Evolutionary conservation across 2,113 vertebrate species (phyloP).

Genomic region (Recurvirostra avosetta): DNA sequence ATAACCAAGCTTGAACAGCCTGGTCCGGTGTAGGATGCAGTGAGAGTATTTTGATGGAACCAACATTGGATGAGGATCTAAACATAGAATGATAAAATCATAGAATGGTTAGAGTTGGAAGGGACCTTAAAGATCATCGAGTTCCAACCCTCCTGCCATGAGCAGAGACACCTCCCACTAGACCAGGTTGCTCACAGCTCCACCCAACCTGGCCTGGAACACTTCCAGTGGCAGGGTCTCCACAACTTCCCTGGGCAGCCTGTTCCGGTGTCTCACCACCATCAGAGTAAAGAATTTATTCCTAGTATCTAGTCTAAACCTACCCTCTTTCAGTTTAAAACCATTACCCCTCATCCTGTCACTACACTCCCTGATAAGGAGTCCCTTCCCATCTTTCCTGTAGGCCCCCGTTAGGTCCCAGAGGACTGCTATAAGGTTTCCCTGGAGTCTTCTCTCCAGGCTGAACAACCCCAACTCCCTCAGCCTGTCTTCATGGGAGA

Average conservation of each 20-base stretch:
- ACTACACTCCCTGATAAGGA: accelerated
- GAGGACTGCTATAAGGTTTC: accelerated
- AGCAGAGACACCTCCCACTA: not conserved
- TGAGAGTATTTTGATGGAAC: not conserved
- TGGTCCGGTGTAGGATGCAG: not conserved
- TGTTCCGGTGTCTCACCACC: not conserved
- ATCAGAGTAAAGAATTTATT: not conserved
- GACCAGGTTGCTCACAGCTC: not conserved
- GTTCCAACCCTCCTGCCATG: accelerated
- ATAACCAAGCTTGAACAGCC: not conserved
- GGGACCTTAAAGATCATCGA: not conserved
- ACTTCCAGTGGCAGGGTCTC: not conserved
- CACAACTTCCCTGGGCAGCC: not conserved
- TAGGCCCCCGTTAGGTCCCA: not conserved
- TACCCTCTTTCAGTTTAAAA: not conserved
- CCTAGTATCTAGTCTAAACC: not conserved
- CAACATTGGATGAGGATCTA: not conserved
- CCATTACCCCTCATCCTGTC: accelerated
- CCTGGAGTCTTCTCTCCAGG: not conserved
- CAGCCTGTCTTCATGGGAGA: not conserved
- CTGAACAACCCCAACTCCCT: not conserved
- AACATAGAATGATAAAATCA: not conserved
- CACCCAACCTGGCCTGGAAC: not conserved
- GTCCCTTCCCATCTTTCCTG: not conserved
- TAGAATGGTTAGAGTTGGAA: not conserved